A percentile compares a stretch with the other conserved stretches of the same genome.
These are phyloP conservation scores for Echiichthys vipera DNA, from an alignment of 2,797 vertebrate genomes.

Conservation along the genomic window DNA sequence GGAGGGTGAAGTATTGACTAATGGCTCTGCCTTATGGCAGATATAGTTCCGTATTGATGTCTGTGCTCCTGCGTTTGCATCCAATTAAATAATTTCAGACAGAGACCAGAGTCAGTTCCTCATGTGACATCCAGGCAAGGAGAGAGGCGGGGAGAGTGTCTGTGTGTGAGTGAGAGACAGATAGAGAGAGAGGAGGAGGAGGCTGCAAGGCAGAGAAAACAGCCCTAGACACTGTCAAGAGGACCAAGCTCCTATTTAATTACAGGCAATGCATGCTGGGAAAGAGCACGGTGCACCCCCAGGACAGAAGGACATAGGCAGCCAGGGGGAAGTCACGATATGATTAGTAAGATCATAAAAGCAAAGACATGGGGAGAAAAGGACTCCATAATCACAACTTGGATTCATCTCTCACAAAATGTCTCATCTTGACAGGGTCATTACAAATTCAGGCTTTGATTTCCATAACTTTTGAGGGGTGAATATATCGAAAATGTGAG, in stretches of 20 bases:
- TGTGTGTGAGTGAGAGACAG: conserved; percentile 55
- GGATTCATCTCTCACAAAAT: conserved; percentile 72
- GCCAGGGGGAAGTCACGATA: conserved; percentile 79
- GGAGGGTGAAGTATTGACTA: conserved; percentile 80
- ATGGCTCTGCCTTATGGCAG: conserved; percentile 83
- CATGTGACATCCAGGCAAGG: conserved; percentile 73
- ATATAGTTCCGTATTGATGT: conserved; percentile 83
- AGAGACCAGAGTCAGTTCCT: conserved; percentile 82
- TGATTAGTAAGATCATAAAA: conserved; percentile 84
- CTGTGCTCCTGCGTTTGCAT: conserved; percentile 80
- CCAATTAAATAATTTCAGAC: conserved; percentile 86
- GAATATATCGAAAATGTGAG: conserved; percentile 37
- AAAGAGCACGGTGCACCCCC: conserved; percentile 70
- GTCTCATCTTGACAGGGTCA: conserved; percentile 71
- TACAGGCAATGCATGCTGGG: conserved; percentile 79
- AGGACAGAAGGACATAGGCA: conserved; percentile 82
- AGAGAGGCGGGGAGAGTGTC: conserved; percentile 41
- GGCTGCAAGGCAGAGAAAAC: conserved; percentile 72
- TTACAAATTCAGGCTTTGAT: conserved; percentile 73
- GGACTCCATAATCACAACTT: conserved; percentile 76
- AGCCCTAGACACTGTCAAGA: conserved; percentile 75
- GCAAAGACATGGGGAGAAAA: conserved; percentile 77
- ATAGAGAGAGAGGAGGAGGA: conserved; percentile 43
- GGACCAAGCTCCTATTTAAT: conserved; percentile 80
- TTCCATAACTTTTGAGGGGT: conserved; percentile 56